Percentiles rank a stretch among this genome's conserved stretches.
Evolutionary conservation across 1,140 invertebrate genomes (phyloP).

Genomic region (Drosophila sp.): DNA sequence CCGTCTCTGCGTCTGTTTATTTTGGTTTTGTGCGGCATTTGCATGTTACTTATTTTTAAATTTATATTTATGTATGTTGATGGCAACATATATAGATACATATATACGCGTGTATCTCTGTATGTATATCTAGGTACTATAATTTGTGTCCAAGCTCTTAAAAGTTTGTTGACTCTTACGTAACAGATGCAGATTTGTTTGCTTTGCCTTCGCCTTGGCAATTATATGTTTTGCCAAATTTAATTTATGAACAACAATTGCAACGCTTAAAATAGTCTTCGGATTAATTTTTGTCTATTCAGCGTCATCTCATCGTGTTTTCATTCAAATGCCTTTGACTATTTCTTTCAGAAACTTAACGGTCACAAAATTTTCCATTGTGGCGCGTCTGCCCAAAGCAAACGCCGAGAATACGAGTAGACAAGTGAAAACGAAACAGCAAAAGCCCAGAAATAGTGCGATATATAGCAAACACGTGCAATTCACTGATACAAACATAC

Average conservation of each 20-base stretch:
- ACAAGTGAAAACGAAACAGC: slow-evolving; percentile 41
- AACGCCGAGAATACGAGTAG: slow-evolving; percentile 37
- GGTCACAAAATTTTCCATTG: slow-evolving; percentile 69
- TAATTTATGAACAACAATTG: slow-evolving; percentile 71
- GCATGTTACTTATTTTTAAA: slow-evolving; percentile 68
- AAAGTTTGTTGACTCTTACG: slow-evolving; percentile 78
- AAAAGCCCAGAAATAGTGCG: slow-evolving; percentile 45
- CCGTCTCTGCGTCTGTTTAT: slow-evolving; percentile 68
- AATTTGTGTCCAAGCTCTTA: slow-evolving; percentile 42
- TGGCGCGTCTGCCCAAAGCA: slow-evolving; percentile 25
- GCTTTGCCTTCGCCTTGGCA: slow-evolving; percentile 51
- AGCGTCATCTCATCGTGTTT: slow-evolving; percentile 22
- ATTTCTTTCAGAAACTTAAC: slow-evolving; percentile 14
- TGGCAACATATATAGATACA: not conserved
- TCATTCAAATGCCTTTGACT: slow-evolving; percentile 1
- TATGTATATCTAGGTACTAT: not conserved
- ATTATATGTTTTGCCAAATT: slow-evolving; percentile 49
- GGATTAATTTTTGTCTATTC: not conserved
- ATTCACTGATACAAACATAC: slow-evolving; percentile 11
- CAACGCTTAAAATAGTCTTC: slow-evolving; percentile 17
- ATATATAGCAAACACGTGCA: slow-evolving; percentile 46
- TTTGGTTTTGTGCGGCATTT: slow-evolving; percentile 69
- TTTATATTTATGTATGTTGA: slow-evolving; percentile 34
- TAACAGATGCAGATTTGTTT: slow-evolving; percentile 51
- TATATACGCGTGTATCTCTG: not conserved